These are phyloP conservation scores for Pseudococcus longispinus DNA, from an alignment of 2,888 invertebrate genomes.

Conservation along the genomic window DNA sequence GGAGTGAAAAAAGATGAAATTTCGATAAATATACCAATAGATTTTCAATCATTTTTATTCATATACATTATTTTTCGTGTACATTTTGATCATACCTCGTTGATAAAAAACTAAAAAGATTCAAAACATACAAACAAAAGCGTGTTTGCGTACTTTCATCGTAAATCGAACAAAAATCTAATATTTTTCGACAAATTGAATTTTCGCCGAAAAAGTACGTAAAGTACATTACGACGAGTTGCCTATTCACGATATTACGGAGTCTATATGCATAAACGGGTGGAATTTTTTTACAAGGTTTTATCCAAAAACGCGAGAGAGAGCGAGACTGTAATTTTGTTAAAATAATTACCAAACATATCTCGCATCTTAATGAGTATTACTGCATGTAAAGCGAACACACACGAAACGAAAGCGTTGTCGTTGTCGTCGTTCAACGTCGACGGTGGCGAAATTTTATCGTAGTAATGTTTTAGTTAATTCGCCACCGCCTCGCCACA, in stretches of 20 bases:
- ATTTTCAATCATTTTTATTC: no score
- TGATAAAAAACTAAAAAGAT: no score
- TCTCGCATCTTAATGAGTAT: slow-evolving; percentile 24
- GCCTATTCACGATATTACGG: background rate
- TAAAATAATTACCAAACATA: slow-evolving; percentile 37
- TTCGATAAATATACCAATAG: no score
- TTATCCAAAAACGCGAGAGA: background rate
- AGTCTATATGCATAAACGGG: background rate
- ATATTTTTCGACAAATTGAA: no score
- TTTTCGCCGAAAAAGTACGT: background rate
- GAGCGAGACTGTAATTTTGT: slow-evolving; percentile 19
- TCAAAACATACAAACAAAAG: no score
- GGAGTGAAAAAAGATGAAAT: no score
- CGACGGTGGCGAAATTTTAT: background rate
- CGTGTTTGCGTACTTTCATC: no score
- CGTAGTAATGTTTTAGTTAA: slow-evolving; percentile 18
- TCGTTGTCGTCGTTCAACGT: background rate
- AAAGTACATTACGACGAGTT: background rate
- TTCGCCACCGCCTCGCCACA: background rate
- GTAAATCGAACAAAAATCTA: no score
- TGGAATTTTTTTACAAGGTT: background rate
- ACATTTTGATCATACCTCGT: no score
- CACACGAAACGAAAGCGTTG: background rate
- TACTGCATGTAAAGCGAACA: background rate
- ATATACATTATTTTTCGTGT: no score